These are phyloP conservation scores for Ctenochaetus hawaiiensis DNA, from an alignment of 2,797 vertebrate genomes.

Conservation along the genomic window DNA sequence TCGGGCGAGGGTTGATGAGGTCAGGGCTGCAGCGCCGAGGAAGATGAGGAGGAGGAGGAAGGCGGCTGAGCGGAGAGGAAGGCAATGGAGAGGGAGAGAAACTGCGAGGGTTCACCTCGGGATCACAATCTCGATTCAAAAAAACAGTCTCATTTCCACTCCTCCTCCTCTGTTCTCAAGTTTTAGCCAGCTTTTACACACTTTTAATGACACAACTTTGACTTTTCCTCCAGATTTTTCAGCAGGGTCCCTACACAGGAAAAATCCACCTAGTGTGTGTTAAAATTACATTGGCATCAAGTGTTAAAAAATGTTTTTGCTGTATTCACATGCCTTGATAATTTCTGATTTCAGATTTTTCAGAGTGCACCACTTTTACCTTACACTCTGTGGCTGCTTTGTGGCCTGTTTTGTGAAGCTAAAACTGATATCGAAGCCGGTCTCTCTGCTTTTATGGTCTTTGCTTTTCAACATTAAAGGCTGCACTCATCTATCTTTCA, in stretches of 20 bases:
- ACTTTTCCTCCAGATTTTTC: conserved; percentile 34
- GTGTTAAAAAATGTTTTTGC: background rate
- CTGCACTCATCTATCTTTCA: background rate
- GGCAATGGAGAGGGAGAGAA: conserved; percentile 27
- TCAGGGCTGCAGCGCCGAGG: conserved; percentile 24
- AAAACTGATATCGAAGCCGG: background rate
- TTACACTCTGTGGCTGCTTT: no score
- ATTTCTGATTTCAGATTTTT: background rate
- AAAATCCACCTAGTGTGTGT: conserved; percentile 41
- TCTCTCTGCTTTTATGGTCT: background rate
- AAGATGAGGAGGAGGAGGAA: conserved; percentile 30
- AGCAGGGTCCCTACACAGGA: conserved; percentile 38
- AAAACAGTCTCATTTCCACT: conserved; percentile 17
- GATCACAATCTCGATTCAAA: conserved; percentile 32
- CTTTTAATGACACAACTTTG: background rate
- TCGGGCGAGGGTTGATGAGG: conserved; percentile 36
- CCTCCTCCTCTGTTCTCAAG: conserved; percentile 45
- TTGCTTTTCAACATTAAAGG: conserved; percentile 3
- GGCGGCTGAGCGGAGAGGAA: conserved; percentile 31
- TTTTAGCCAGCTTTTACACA: conserved; percentile 45
- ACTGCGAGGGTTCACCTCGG: conserved; percentile 12
- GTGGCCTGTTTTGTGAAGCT: conserved; percentile 3
- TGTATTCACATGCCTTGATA: conserved; percentile 1
- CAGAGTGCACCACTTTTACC: no score
- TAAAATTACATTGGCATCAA: background rate